Evolutionary conservation across 2,113 vertebrate species (phyloP), one percentile per base, ranked within the genome.

Genomic region (Ceyx cyanopectus): DNA sequence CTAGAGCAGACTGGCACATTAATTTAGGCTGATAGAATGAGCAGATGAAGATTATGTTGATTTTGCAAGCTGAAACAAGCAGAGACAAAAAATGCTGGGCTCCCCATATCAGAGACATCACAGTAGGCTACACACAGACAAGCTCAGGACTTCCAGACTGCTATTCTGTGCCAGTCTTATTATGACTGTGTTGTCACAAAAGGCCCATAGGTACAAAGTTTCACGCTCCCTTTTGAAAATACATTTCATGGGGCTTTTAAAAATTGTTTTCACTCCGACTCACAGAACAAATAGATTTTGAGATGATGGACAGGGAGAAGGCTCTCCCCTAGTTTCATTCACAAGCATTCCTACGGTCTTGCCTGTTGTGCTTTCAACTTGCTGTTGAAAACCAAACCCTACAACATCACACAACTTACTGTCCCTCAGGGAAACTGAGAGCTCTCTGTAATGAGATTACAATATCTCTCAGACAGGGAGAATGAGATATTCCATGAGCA

Each of bases 41-140:
- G 72, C 67, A 94, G 70, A 91, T 70, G 37, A 96, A 92, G 79
- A 89, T 34, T 30, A 74, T 82, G 76, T 24, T 82, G 73, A 86
- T 91, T 88, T 84, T 95, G 48, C 66, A 77, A 89, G 54, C 66
- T 93, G 77, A 72, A 96, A 53, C 62, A 74, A 68, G 50, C 62
- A 79, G 29, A 11, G 41, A 60, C n/a, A 48, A 75, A 80, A 80
- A 83, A 63, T 19, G 8, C 22, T 23, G 53, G 37, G 61, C 50
- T 93, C 53, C 34, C 7, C 14, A 5, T 48, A 43, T 6, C 87
- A 51, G 18, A 89, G 32, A 58, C 27, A 37, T 17, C 13, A 2
- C 61, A 67, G 34, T 5, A 70, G 43, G 48, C 27, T 45, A 16
- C 41, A 56, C 56, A 63, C 16, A 68, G 19, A 53, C 32, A 56